These are phyloP conservation scores for Melanogrammus aeglefinus DNA, from an alignment of 2,797 vertebrate species.

Conservation along the genomic window DNA sequence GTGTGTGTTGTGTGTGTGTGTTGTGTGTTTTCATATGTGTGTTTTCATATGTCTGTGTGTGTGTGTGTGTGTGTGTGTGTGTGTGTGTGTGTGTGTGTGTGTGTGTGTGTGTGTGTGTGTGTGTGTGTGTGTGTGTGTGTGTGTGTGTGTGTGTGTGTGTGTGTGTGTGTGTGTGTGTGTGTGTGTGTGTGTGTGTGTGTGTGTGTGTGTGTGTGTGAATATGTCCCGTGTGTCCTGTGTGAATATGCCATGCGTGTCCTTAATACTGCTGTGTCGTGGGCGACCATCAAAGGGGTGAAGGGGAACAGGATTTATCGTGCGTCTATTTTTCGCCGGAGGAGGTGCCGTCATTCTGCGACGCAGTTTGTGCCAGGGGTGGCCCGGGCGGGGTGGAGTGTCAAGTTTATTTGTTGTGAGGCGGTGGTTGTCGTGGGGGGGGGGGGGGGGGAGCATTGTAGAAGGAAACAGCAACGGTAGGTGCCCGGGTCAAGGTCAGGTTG, in stretches of 20 bases:
- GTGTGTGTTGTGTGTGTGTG: too few species aligned
- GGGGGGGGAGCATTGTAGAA: slow-evolving; percentile 31
- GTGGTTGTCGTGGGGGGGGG: neutral
- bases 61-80: too few species aligned
- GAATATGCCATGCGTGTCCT: slow-evolving; percentile 53
- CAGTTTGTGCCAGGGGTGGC: neutral
- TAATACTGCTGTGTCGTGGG: slow-evolving; percentile 67
- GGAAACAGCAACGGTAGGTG: slow-evolving; percentile 1
- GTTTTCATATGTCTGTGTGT: too few species aligned
- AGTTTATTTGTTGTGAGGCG: neutral
- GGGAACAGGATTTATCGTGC: slow-evolving; percentile 60
- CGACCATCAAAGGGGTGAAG: slow-evolving; percentile 66
- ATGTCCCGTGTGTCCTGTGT: neutral
- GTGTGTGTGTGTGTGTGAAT: neutral
- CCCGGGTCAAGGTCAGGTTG: slow-evolving; percentile 63
- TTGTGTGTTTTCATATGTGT: too few species aligned
- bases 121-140: neutral
- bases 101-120: neutral
- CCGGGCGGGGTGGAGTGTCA: too few species aligned
- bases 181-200: neutral
- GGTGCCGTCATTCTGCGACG: neutral
- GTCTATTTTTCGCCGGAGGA: slow-evolving; percentile 1
- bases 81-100: too few species aligned
- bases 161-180: too few species aligned
- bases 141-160: too few species aligned